A percentile compares a stretch with the other conserved stretches of the same genome.
Conservation (phyloP, 2,113 vertebrate species). For the Phalacrocorax aristotelis region DNA sequence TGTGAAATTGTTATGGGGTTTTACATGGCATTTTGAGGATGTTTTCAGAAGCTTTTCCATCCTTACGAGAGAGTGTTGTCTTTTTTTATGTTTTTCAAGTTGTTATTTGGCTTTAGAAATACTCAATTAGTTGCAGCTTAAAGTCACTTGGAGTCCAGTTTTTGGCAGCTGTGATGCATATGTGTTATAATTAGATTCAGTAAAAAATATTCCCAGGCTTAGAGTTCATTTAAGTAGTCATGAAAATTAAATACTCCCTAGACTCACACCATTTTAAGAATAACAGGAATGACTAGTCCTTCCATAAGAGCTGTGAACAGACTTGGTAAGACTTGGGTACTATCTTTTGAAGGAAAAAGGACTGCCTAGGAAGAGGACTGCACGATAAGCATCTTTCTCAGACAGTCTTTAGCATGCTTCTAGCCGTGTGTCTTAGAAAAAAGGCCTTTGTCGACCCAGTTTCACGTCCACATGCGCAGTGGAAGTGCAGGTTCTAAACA, state of each 20-base stretch:
- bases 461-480: not conserved
- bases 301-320: not conserved
- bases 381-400: not conserved
- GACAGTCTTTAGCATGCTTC: not conserved
- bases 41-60: conserved; percentile 38
- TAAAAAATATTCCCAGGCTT: not conserved
- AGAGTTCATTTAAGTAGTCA: not conserved
- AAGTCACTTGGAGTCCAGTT: conserved; percentile 23
- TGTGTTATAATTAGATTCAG: conserved; percentile 28
- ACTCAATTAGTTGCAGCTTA: not conserved
- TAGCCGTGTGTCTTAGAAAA: not conserved
- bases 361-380: not conserved
- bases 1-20: conserved; percentile 16
- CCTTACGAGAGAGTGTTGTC: not conserved
- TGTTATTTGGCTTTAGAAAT: conserved; percentile 23
- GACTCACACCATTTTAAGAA: not conserved
- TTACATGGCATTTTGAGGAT: conserved; percentile 25
- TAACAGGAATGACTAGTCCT: not conserved
- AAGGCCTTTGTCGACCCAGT: not conserved
- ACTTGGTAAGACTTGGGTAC: not conserved
- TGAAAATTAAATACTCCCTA: not conserved
- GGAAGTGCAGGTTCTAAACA: not conserved
- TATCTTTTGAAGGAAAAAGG: not conserved
- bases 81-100: not conserved
- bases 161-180: conserved; percentile 28